A percentile compares a stretch with the other conserved stretches of the same genome.
phyloP scores from a whole-genome alignment of 2,797 vertebrate species.

The Crocodylus rhombifer region DNA sequence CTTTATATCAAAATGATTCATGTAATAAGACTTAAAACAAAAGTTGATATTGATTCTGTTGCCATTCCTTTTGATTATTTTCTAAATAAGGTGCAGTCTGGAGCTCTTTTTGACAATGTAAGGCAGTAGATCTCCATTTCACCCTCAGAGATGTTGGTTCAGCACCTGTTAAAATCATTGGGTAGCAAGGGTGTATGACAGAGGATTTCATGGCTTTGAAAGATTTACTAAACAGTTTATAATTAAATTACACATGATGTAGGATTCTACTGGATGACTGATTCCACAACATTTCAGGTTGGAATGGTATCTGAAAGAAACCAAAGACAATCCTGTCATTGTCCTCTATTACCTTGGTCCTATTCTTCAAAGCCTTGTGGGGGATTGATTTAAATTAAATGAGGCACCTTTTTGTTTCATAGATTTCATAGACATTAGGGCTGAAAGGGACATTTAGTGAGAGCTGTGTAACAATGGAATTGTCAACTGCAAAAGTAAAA shows the following conservation, averaged over 20 bases:
- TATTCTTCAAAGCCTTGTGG: conserved; percentile 34
- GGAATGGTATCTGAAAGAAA: neutral
- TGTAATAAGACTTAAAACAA: neutral
- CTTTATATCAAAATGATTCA: neutral
- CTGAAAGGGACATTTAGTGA: too few relatives aligned
- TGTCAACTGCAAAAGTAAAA: conserved; percentile 13
- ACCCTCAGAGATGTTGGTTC: neutral
- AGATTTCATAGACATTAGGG: too few relatives aligned
- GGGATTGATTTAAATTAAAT: conserved; percentile 15
- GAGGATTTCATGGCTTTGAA: neutral
- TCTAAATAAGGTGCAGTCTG: neutral
- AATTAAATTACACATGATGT: neutral
- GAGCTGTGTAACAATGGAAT: neutral
- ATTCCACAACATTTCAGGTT: conserved; percentile 26
- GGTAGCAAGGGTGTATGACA: neutral
- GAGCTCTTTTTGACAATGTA: neutral
- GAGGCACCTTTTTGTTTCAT: neutral
- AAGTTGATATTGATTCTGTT: neutral
- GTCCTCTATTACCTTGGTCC: conserved; percentile 27
- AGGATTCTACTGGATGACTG: neutral
- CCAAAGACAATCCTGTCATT: conserved; percentile 31
- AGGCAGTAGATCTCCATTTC: neutral
- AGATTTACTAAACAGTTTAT: neutral
- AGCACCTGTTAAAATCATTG: neutral
- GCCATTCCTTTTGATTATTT: neutral